Percentiles rank a stretch among this genome's conserved stretches.
phyloP scores from a whole-genome alignment of 2,888 invertebrate species.

The Nomada hirtipes region DNA sequence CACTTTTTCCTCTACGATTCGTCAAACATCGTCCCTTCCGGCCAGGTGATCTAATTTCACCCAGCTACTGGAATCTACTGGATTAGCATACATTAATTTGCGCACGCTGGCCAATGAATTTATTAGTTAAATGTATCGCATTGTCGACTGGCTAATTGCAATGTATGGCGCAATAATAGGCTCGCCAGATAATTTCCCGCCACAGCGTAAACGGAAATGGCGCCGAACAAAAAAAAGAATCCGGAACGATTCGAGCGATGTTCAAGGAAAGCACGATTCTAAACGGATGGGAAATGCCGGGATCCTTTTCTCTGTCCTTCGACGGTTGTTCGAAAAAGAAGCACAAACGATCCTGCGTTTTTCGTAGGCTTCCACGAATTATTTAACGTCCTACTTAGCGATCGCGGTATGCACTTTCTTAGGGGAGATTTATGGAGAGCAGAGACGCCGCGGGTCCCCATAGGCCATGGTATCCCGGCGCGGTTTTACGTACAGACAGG shows the following conservation, averaged over 20 bases:
- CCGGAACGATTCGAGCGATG: neutral
- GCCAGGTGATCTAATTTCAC: conserved; percentile 63
- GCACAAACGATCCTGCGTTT: conserved; percentile 11
- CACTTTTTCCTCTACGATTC: conserved; percentile 54
- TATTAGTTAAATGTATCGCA: conserved; percentile 71
- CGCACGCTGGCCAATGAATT: conserved; percentile 67
- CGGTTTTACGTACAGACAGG: conserved; percentile 21
- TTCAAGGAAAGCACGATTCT: no score
- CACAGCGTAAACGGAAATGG: conserved; percentile 25
- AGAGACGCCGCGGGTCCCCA: conserved; percentile 14
- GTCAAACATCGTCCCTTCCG: conserved; percentile 56
- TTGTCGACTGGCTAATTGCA: conserved; percentile 66
- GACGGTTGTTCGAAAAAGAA: neutral
- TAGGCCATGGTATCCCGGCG: conserved; percentile 30
- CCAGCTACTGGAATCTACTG: conserved; percentile 56
- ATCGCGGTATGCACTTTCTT: conserved; percentile 30
- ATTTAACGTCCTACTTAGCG: conserved; percentile 50
- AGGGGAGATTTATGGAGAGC: conserved; percentile 42
- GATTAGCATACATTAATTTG: conserved; percentile 73
- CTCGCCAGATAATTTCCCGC: conserved; percentile 45
- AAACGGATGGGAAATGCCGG: neutral
- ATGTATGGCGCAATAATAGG: conserved; percentile 71
- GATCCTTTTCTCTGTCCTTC: neutral
- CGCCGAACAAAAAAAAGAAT: neutral
- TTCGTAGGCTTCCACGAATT: conserved; percentile 34